Evolutionary conservation across 2,888 invertebrate genomes (phyloP).

Genomic region (Drosophila barbarae): DNA sequence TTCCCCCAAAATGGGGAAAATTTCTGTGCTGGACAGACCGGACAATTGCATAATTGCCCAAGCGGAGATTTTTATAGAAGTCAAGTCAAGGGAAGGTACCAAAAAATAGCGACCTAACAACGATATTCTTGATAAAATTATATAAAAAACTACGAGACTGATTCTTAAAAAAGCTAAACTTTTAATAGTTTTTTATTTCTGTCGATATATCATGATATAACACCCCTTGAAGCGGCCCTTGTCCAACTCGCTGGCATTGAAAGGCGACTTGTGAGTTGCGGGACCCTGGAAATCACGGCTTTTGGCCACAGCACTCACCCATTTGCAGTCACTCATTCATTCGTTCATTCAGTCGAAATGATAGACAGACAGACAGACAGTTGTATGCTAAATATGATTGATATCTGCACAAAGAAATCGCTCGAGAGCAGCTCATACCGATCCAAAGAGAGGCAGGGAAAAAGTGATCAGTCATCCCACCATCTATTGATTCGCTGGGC

Average conservation of each 20-base stretch:
- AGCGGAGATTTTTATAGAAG: constrained; percentile 35
- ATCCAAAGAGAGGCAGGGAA: constrained; percentile 2
- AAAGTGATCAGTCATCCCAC: constrained; percentile 27
- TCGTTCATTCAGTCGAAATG: constrained; percentile 33
- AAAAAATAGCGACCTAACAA: too few relatives aligned
- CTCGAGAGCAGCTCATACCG: constrained; percentile 6
- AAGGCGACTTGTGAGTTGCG: constrained; percentile 14
- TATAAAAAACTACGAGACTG: too few relatives aligned
- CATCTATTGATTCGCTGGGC: constrained; percentile 13
- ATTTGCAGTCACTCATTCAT: constrained; percentile 24
- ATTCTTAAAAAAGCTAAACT: too few relatives aligned
- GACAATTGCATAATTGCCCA: constrained; percentile 33
- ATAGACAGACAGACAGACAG: constrained; percentile 54
- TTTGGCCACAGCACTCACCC: constrained; percentile 20
- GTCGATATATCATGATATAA: not conserved
- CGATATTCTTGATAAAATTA: too few relatives aligned
- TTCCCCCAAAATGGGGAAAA: not conserved
- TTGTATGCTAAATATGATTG: constrained; percentile 74
- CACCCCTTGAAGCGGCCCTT: not conserved
- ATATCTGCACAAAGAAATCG: constrained; percentile 47
- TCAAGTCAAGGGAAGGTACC: not conserved
- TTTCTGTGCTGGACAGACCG: not conserved
- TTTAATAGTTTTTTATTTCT: not conserved
- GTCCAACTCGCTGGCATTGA: constrained; percentile 32
- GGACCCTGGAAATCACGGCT: constrained; percentile 25